Evolutionary conservation across 2,113 vertebrate genomes (phyloP).

Genomic region (Porphyrio hochstetteri): DNA sequence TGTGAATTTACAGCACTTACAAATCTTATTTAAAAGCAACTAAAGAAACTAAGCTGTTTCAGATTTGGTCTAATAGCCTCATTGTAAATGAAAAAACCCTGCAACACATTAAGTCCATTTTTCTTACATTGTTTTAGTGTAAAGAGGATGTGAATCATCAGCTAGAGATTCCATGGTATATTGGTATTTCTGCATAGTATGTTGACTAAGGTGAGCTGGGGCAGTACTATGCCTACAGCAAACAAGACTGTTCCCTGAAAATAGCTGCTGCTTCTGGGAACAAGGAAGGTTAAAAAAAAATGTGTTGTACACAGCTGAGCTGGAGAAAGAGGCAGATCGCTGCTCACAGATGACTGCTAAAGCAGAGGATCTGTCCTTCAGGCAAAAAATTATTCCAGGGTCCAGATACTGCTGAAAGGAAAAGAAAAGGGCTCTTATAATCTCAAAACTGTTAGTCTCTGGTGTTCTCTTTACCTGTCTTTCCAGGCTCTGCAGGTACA

Average conservation of each 20-base stretch:
- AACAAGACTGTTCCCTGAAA: neutral
- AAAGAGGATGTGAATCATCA: neutral
- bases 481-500: neutral
- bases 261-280: neutral
- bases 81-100: neutral
- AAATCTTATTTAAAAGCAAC: neutral
- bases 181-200: neutral
- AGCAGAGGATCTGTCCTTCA: neutral
- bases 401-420: neutral
- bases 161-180: neutral
- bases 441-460: neutral
- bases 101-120: neutral
- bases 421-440: neutral
- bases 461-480: neutral
- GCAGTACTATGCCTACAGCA: neutral
- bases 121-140: neutral
- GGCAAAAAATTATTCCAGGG: neutral
- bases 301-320: neutral
- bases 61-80: neutral
- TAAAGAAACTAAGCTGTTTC: neutral
- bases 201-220: neutral
- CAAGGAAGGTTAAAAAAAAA: neutral
- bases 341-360: neutral
- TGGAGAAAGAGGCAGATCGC: neutral
- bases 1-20: neutral